Evolutionary conservation across 1,140 invertebrate species (phyloP), one percentile per base, ranked within the genome.

Genomic region (Bombus pascuorum): DNA sequence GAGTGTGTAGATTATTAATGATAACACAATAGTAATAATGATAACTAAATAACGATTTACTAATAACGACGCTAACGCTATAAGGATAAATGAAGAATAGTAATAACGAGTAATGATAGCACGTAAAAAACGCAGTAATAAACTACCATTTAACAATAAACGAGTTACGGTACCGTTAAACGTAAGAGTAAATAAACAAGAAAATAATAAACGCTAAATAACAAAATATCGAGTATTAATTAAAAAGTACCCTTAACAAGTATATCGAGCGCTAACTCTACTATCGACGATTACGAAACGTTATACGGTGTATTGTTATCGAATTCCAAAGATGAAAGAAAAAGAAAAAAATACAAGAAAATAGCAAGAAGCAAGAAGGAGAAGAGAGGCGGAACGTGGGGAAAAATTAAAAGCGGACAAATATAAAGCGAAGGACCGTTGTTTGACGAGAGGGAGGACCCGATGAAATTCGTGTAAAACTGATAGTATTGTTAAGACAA

Each of bases 401-500:
- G 86, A 90, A 86, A 87, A 79, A 73, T 37, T 3, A 8, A 32
- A 44, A 65, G 53, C 83, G 71, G 91, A 81, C 32, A 22, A 9
- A 68, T 5, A 44, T 22, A 32, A 44, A 65, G 53, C 81, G 71
- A 90, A 81, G 37, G 44, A 44, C 10, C n/a, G 74, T 68, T 34
- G 57, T 76, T 44, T 74, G 62, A 39, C 70, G 62, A 77, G 18
- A n/a, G 32, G 44, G 32, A 85, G 42, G 39, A 80, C 77, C 76
- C 53, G 65, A 80, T 73, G 1, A 68, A 89, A 87, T 82, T 89
- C 75, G 86, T 89, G 72, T 91, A 91, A 94, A 94, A 93, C 86
- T 94, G 92, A 94, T 94, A 95, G 94, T 94, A 94, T 93, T 93
- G 94, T 95, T 94, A 94, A 93, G 94, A 95, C 94, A 95, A 95